A percentile compares a stretch with the other conserved stretches of the same genome.
These are phyloP conservation scores for Margarornis squamiger DNA, from an alignment of 2,797 vertebrate genomes.

Conservation along the genomic window DNA sequence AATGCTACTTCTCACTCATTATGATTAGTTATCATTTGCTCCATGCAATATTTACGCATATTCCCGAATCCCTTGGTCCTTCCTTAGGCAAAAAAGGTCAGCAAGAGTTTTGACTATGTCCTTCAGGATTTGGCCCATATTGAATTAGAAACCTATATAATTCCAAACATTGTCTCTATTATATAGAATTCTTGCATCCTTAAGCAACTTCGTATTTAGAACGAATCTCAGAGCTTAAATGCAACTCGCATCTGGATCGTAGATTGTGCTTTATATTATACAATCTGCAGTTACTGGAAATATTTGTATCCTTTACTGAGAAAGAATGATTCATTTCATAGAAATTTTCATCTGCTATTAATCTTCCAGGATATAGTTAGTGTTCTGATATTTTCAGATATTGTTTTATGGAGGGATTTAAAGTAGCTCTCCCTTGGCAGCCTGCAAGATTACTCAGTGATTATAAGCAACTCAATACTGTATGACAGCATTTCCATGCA, in stretches of 20 bases:
- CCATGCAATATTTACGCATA: neutral
- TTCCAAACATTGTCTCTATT: conserved; percentile 31
- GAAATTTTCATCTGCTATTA: conserved; percentile 84
- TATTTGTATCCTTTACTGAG: conserved; percentile 78
- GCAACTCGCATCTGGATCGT: conserved; percentile 55
- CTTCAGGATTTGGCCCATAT: conserved; percentile 56
- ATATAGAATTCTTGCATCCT: conserved; percentile 35
- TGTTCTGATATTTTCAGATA: conserved; percentile 91
- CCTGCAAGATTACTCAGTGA: conserved; percentile 92
- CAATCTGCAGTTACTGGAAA: conserved; percentile 76
- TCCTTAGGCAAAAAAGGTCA: conserved; percentile 47
- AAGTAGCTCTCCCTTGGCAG: conserved; percentile 89
- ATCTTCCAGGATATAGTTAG: conserved; percentile 86
- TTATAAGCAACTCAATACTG: conserved; percentile 94
- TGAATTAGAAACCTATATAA: conserved; percentile 58
- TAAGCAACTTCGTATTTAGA: conserved; percentile 56
- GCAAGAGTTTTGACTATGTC: conserved; percentile 21
- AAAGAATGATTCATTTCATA: conserved; percentile 83
- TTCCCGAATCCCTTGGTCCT: neutral
- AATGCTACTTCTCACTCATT: neutral
- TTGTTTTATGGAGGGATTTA: conserved; percentile 87
- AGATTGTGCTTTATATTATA: conserved; percentile 53
- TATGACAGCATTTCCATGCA: conserved; percentile 92
- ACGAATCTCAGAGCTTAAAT: conserved; percentile 54
- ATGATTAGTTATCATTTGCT: neutral